phyloP scores from a whole-genome alignment of 2,888 invertebrate species.

The Branchipolynoe longqiensis region DNA sequence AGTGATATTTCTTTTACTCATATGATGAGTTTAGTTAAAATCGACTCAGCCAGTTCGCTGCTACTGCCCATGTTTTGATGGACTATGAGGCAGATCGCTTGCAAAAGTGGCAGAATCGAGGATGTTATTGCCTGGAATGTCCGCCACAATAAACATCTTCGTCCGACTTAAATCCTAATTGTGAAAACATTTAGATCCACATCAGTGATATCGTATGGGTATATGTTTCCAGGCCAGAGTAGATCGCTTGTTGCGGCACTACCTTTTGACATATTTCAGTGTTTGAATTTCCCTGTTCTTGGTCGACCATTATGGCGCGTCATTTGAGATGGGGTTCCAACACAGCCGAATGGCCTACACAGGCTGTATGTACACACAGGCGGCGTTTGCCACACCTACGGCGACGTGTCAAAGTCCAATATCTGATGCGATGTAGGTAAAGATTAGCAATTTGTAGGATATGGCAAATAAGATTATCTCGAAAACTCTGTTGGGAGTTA shows the following conservation, averaged over 20 bases:
- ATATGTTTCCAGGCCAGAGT: background rate
- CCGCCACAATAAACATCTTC: constrained; percentile 24
- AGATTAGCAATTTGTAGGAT: background rate
- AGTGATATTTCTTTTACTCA: constrained; percentile 1
- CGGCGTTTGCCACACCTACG: background rate
- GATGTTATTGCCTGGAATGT: constrained; percentile 49
- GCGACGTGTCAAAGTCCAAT: constrained; percentile 19
- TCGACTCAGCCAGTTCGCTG: background rate
- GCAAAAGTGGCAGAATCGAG: constrained; percentile 34
- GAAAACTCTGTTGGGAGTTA: background rate
- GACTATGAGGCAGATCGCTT: constrained; percentile 16
- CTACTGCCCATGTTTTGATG: constrained; percentile 46
- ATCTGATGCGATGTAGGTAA: background rate
- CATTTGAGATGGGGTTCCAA: constrained; percentile 59
- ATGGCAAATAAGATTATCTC: background rate
- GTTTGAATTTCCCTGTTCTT: constrained; percentile 63
- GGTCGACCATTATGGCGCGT: constrained; percentile 60
- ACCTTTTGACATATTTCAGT: constrained; percentile 42
- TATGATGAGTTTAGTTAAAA: background rate
- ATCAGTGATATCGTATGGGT: background rate
- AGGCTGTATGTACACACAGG: background rate
- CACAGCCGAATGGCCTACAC: too few species aligned
- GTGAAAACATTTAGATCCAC: background rate
- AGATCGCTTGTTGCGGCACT: background rate
- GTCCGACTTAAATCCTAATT: background rate